phyloP scores from a whole-genome alignment of 2,113 vertebrate genomes.

The Xenopus tropicalis region DNA sequence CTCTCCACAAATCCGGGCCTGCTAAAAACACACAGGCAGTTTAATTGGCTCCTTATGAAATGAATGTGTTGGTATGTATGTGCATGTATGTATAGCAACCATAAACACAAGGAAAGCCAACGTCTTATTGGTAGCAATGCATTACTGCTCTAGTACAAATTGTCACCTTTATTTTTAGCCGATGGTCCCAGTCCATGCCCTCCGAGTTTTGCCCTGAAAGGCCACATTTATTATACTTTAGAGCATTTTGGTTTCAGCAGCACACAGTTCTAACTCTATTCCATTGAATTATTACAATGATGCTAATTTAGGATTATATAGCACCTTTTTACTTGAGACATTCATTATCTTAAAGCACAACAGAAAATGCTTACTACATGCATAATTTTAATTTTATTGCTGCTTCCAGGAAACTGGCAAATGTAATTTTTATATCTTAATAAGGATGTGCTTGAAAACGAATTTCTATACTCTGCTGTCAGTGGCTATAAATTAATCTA shows the following conservation, averaged over 20 bases:
- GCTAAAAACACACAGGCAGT: too few relatives aligned
- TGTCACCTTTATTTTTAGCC: too few relatives aligned
- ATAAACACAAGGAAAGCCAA: too few relatives aligned
- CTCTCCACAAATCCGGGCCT: too few relatives aligned
- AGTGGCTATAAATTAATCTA: conserved; percentile 1
- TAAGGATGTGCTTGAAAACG: conserved; percentile 10
- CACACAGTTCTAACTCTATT: conserved; percentile 1
- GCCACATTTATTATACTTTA: too few relatives aligned
- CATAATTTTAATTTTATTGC: conserved; percentile 10
- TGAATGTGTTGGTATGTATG: too few relatives aligned
- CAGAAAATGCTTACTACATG: conserved; percentile 6
- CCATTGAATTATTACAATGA: conserved; percentile 5
- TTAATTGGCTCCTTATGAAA: too few relatives aligned
- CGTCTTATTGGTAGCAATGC: too few relatives aligned
- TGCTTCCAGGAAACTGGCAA: background rate
- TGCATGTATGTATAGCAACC: too few relatives aligned
- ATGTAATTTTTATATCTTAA: conserved; percentile 15
- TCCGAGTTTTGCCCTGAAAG: too few relatives aligned
- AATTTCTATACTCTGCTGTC: background rate
- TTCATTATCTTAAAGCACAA: conserved; percentile 11
- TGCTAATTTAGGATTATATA: conserved; percentile 3
- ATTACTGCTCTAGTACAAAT: too few relatives aligned
- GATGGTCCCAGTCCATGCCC: too few relatives aligned
- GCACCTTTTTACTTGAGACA: background rate
- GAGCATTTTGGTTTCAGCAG: background rate